Percentiles rank a stretch among this genome's conserved stretches.
phyloP scores from a whole-genome alignment of 2,888 invertebrate species.

The Conomelus anceps region DNA sequence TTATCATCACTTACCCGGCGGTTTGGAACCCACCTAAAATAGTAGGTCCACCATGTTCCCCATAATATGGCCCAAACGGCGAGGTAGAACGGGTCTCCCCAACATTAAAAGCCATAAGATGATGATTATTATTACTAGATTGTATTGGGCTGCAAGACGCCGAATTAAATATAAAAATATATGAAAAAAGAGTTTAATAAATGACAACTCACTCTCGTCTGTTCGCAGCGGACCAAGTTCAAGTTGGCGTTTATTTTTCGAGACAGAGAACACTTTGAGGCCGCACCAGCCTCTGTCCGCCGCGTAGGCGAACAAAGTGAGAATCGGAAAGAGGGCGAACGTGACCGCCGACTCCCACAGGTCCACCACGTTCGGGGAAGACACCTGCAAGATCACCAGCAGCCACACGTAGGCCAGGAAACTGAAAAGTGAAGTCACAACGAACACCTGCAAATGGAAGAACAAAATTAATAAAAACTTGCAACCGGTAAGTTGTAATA shows the following conservation, averaged over 20 bases:
- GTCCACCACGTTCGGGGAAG: conserved; percentile 44
- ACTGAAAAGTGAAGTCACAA: conserved; percentile 43
- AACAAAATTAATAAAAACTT: conserved; percentile 25
- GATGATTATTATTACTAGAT: too few species aligned
- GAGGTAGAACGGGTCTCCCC: too few species aligned
- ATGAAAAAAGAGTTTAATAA: too few species aligned
- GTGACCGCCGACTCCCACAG: conserved; percentile 53
- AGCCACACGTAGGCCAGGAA: conserved; percentile 56
- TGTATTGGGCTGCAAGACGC: too few species aligned
- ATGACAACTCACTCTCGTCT: conserved; percentile 28
- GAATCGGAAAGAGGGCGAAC: conserved; percentile 49
- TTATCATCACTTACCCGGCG: too few species aligned
- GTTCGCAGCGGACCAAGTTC: conserved; percentile 41
- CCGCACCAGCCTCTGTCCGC: conserved; percentile 47
- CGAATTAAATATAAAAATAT: too few species aligned
- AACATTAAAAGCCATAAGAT: too few species aligned
- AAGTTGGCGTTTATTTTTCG: conserved; percentile 41
- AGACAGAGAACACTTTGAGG: conserved; percentile 39
- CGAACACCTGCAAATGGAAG: conserved; percentile 41
- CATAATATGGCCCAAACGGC: too few species aligned
- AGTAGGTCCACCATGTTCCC: too few species aligned
- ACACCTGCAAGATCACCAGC: conserved; percentile 44
- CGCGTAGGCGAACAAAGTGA: conserved; percentile 49
- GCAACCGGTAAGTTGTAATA: neutral
- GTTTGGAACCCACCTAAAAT: too few species aligned